These are phyloP conservation scores for Triplophysa yarkandensis DNA, from an alignment of 2,797 vertebrate genomes.

Conservation along the genomic window DNA sequence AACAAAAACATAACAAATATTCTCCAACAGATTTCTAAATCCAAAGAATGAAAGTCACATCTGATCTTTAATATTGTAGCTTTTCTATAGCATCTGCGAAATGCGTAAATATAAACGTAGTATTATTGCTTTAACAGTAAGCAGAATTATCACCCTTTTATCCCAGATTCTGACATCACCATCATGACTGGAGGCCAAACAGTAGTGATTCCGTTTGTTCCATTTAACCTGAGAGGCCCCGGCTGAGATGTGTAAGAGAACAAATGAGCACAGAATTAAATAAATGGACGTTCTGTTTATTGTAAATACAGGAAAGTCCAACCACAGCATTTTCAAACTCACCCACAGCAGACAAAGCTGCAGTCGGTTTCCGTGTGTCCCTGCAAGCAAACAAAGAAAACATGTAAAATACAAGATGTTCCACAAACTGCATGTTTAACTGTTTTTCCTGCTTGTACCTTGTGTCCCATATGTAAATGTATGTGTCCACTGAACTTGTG, in stretches of 20 bases:
- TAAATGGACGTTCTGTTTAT: not conserved
- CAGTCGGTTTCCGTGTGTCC: conserved; percentile 90
- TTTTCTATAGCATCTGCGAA: too few relatives aligned
- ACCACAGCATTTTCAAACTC: conserved; percentile 64
- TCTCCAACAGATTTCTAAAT: not conserved
- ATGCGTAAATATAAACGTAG: too few relatives aligned
- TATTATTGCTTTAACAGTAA: not conserved
- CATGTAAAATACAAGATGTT: not conserved
- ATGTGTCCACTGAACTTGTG: conserved; percentile 96
- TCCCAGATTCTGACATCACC: conserved; percentile 97
- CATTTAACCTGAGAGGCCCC: conserved; percentile 98
- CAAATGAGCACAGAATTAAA: not conserved
- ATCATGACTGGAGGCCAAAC: conserved; percentile 94
- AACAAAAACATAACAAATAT: conserved; percentile 28
- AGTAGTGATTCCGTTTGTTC: conserved; percentile 90
- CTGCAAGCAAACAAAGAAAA: conserved; percentile 70
- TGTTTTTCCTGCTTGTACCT: conserved; percentile 74
- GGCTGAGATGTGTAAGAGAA: conserved; percentile 68
- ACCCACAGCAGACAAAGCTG: conserved; percentile 93
- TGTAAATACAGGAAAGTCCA: not conserved
- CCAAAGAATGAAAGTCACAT: too few relatives aligned
- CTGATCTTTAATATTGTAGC: too few relatives aligned
- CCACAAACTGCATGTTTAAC: not conserved
- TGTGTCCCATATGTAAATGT: conserved; percentile 99
- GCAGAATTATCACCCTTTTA: conserved; percentile 82